Conservation (phyloP, 2,888 invertebrate genomes). For the Hecatera dysodea region DNA sequence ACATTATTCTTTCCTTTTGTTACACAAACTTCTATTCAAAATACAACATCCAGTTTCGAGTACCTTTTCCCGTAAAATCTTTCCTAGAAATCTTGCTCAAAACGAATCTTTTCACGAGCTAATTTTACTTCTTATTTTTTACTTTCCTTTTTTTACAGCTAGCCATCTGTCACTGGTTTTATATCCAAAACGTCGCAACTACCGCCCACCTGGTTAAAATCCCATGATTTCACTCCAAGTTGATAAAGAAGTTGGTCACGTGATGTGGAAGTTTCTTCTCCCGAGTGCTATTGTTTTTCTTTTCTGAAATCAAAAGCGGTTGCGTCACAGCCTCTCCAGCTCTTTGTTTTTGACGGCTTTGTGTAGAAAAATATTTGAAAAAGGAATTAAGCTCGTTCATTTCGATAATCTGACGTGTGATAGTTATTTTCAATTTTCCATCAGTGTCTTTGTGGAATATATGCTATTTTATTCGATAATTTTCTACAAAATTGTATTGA, state of each 20-base stretch:
- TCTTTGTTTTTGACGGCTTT: neutral
- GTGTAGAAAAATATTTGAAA: neutral
- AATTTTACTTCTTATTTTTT: constrained; percentile 15
- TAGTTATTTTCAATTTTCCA: neutral
- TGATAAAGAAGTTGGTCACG: constrained; percentile 15
- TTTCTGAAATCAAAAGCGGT: constrained; percentile 5
- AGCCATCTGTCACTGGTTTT: constrained; percentile 8
- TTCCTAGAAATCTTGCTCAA: neutral
- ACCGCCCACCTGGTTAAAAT: constrained; percentile 24
- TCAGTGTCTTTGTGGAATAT: neutral
- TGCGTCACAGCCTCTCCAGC: constrained; percentile 4
- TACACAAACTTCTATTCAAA: neutral
- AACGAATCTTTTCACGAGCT: neutral
- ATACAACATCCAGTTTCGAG: neutral
- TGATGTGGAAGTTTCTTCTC: constrained; percentile 16
- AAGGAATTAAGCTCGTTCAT: neutral
- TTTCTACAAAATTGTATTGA: neutral
- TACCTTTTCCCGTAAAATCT: neutral
- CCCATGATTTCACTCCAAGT: neutral
- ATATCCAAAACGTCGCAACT: constrained; percentile 20
- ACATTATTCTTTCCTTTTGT: neutral
- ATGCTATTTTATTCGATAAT: neutral
- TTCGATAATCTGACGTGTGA: neutral
- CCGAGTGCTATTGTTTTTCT: constrained; percentile 15
- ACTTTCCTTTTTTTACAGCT: neutral